A percentile compares a stretch with the other conserved stretches of the same genome.
Conservation (phyloP, 2,888 invertebrate species). For the Ennomos fuscantarius region DNA sequence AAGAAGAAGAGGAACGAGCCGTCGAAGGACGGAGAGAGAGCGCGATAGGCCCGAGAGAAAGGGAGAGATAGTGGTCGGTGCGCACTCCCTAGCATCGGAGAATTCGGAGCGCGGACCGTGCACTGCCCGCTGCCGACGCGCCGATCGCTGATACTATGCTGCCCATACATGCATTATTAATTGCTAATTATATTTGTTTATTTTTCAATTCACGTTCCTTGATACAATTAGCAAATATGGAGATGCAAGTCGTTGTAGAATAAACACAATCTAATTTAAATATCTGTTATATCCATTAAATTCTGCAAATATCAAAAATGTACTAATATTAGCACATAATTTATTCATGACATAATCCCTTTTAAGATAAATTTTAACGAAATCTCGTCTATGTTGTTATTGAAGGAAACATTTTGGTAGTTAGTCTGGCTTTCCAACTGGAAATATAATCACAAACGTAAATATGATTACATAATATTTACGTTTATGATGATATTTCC, state of each 20-base stretch:
- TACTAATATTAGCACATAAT: too few relatives aligned
- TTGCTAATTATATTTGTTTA: conserved; percentile 27
- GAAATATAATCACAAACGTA: too few relatives aligned
- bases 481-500: too few relatives aligned
- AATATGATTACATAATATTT: too few relatives aligned
- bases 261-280: conserved; percentile 4
- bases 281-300: neutral
- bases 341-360: too few relatives aligned
- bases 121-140: conserved; percentile 39
- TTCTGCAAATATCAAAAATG: neutral
- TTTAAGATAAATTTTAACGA: too few relatives aligned
- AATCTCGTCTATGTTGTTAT: too few relatives aligned
- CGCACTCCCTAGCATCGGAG: conserved; percentile 39
- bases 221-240: conserved; percentile 15
- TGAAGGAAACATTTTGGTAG: too few relatives aligned
- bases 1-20: conserved; percentile 84
- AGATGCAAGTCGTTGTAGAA: conserved; percentile 13
- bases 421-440: too few relatives aligned
- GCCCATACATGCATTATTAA: conserved; percentile 42
- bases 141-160: conserved; percentile 35
- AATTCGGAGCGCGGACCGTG: conserved; percentile 47
- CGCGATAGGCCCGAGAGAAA: conserved; percentile 80
- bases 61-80: conserved; percentile 69
- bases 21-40: conserved; percentile 84
- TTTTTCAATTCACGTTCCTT: conserved; percentile 23